Percentiles rank a stretch among this genome's conserved stretches.
phyloP scores from a whole-genome alignment of 2,113 vertebrate species.

The Hippocampus abdominalis region DNA sequence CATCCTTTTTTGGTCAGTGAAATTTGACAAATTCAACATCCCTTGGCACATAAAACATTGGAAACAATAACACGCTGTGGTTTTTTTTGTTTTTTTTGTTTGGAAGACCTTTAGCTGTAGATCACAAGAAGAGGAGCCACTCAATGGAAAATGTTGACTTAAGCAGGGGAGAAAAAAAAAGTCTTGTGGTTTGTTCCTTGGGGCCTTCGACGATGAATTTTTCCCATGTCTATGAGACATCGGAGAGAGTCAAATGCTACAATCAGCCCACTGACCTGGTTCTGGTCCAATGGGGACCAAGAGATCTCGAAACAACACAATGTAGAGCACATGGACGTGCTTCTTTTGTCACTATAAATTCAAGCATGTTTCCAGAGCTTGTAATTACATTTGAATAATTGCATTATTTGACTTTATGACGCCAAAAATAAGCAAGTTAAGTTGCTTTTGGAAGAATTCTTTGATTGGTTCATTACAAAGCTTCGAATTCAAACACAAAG shows the following conservation, averaged over 20 bases:
- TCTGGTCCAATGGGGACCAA: conserved; percentile 33
- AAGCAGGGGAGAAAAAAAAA: conserved; percentile 8
- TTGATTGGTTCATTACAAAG: background rate
- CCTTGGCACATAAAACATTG: conserved; percentile 5
- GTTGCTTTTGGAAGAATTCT: background rate
- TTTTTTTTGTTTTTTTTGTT: conserved; percentile 17
- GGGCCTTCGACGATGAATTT: conserved; percentile 29
- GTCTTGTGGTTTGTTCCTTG: conserved; percentile 11
- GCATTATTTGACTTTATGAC: background rate
- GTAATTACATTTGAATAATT: background rate
- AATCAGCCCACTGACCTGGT: conserved; percentile 62
- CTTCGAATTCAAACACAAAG: background rate
- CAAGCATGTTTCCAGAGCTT: background rate
- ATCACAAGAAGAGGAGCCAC: conserved; percentile 33
- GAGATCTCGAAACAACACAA: conserved; percentile 48
- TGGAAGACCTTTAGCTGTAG: conserved; percentile 23
- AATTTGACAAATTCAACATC: background rate
- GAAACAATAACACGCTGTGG: conserved; percentile 24
- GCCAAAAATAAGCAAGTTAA: background rate
- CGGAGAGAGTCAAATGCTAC: conserved; percentile 33
- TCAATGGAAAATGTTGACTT: conserved; percentile 67
- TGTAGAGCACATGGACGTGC: conserved; percentile 24
- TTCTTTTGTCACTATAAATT: background rate
- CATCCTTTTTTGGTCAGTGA: background rate
- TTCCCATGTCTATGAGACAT: conserved; percentile 66